Conservation (phyloP, 2,113 vertebrate species). For the Sisor rabdophorus region DNA sequence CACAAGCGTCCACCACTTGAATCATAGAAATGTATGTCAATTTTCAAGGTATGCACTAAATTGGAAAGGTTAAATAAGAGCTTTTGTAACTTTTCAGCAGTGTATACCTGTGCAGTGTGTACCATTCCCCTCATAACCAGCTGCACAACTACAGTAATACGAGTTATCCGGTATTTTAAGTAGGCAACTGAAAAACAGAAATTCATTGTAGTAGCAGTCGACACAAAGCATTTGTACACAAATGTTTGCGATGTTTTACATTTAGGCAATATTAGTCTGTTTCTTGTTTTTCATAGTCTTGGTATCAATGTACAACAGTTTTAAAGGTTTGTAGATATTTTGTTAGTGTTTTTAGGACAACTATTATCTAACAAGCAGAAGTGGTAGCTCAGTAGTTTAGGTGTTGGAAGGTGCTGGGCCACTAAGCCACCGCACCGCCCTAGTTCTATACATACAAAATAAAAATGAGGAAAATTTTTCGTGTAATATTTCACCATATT, state of each 20-base stretch:
- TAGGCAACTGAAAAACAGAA: conserved; percentile 29
- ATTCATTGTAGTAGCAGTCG: neutral
- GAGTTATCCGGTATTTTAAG: conserved; percentile 18
- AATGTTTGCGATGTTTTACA: neutral
- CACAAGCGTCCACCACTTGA: conserved; percentile 77
- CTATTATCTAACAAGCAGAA: too few species aligned
- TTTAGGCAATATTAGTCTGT: neutral
- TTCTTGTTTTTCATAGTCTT: neutral
- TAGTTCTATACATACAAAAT: too few species aligned
- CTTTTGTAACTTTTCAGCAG: neutral
- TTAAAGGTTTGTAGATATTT: neutral
- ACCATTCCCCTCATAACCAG: conserved; percentile 86
- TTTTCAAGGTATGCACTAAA: neutral
- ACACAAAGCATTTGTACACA: neutral
- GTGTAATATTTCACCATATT: too few species aligned
- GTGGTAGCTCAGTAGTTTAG: too few species aligned
- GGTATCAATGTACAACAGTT: neutral
- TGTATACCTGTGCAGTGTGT: conserved; percentile 78
- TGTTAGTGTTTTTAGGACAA: neutral
- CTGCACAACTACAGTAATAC: conserved; percentile 76
- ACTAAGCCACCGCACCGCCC: too few species aligned
- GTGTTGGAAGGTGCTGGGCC: too few species aligned
- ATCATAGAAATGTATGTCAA: neutral
- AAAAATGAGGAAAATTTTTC: too few species aligned
- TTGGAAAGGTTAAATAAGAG: neutral